Conservation (phyloP, 2,113 vertebrate genomes). For the Prochilodus magdalenae region DNA sequence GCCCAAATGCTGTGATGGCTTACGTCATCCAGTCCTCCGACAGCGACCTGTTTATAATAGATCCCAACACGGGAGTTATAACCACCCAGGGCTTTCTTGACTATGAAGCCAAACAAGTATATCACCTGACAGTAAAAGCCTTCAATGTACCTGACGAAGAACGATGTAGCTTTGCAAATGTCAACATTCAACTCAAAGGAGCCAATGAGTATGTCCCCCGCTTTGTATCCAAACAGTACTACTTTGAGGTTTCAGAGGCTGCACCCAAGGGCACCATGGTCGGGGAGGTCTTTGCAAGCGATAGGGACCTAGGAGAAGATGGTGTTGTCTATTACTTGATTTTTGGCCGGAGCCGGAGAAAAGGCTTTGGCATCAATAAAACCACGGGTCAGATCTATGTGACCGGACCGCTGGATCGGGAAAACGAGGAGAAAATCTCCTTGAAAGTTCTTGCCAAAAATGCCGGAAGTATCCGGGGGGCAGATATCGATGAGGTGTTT, state of each 20-base stretch:
- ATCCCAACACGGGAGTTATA: conserved; percentile 92
- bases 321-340: conserved; percentile 95
- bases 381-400: conserved; percentile 92
- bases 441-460: conserved; percentile 96
- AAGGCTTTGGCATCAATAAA: conserved; percentile 89
- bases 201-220: conserved; percentile 98
- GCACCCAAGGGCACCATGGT: conserved; percentile 87
- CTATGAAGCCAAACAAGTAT: conserved; percentile 95
- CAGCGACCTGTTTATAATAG: conserved; percentile 95
- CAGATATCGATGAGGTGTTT: conserved; percentile 93
- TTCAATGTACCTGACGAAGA: conserved; percentile 97
- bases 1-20: conserved; percentile 88
- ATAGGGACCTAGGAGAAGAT: conserved; percentile 91
- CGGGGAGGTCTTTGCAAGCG: conserved; percentile 98
- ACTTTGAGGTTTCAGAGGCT: conserved; percentile 96
- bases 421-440: conserved; percentile 92
- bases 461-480: conserved; percentile 88
- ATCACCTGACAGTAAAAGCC: conserved; percentile 92
- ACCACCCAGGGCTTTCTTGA: conserved; percentile 99
- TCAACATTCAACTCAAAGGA: conserved; percentile 91
- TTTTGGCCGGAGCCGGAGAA: conserved; percentile 91
- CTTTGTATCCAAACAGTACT: conserved; percentile 96
- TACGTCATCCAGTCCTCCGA: conserved; percentile 94
- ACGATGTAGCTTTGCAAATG: conserved; percentile 89
- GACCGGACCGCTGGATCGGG: conserved; percentile 89